A percentile compares a stretch with the other conserved stretches of the same genome.
Conservation (phyloP, 2,888 invertebrate species). For the Cantharis lateralis region DNA sequence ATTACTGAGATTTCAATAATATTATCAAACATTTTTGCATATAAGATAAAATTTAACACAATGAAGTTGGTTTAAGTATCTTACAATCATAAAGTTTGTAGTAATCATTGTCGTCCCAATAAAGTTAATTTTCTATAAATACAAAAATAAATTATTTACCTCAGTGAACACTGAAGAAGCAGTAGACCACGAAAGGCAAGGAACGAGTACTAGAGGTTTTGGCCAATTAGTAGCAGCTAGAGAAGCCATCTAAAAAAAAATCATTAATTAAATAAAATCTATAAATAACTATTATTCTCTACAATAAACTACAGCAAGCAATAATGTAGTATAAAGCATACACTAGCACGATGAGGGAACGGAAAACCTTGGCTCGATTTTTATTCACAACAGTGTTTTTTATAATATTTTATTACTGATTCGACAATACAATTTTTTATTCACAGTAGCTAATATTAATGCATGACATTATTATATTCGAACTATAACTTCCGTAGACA, state of each 20-base stretch:
- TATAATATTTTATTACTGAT: too few relatives aligned
- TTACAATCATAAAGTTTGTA: background rate
- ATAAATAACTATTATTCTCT: background rate
- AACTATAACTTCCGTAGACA: too few relatives aligned
- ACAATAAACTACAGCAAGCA: too few relatives aligned
- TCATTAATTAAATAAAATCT: background rate
- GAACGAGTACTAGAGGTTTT: slow-evolving; percentile 89
- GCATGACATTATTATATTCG: too few relatives aligned
- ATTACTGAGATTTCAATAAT: background rate
- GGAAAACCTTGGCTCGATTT: too few relatives aligned
- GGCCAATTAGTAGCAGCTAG: slow-evolving; percentile 96
- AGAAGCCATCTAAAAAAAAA: slow-evolving; percentile 85
- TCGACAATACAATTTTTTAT: too few relatives aligned
- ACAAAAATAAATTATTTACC: slow-evolving; percentile 56
- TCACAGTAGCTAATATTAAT: too few relatives aligned
- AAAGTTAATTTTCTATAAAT: background rate
- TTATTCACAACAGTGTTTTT: too few relatives aligned
- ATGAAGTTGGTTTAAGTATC: background rate
- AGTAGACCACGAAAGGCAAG: slow-evolving; percentile 97
- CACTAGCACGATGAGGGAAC: too few relatives aligned
- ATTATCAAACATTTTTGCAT: background rate
- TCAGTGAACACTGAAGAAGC: slow-evolving; percentile 94
- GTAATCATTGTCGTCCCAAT: background rate
- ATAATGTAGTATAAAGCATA: too few relatives aligned
- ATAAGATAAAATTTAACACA: background rate